Evolutionary conservation across 2,888 invertebrate species (phyloP).

Genomic region (Drosophila diplacantha): DNA sequence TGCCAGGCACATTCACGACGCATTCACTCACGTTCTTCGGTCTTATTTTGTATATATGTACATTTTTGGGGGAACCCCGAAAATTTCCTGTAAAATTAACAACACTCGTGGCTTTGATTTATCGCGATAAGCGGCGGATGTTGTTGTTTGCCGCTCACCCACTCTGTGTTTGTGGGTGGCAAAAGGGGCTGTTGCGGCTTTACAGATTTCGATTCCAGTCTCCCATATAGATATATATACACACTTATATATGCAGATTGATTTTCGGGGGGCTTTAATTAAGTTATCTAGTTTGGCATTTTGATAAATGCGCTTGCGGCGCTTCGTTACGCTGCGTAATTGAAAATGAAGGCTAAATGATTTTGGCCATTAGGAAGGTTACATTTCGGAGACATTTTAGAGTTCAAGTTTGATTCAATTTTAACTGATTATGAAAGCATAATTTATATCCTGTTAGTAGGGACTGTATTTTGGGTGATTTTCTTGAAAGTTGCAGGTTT

Average conservation of each 20-base stretch:
- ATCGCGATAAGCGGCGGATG: conserved; percentile 69
- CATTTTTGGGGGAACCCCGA: conserved; percentile 9
- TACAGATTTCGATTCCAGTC: conserved; percentile 40
- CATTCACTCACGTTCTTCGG: conserved; percentile 40
- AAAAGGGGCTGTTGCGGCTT: conserved; percentile 19
- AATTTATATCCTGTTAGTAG: not conserved
- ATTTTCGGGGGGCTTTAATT: conserved; percentile 53
- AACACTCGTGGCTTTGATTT: conserved; percentile 72
- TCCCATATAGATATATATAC: conserved; percentile 15
- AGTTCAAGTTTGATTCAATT: not conserved
- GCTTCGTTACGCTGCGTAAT: conserved; percentile 33
- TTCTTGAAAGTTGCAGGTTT: not conserved
- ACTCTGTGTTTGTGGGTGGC: conserved; percentile 34
- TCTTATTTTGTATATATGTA: conserved; percentile 31
- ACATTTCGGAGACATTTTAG: not conserved
- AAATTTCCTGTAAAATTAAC: conserved; percentile 70
- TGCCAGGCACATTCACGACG: conserved; percentile 25
- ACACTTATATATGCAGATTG: conserved; percentile 57
- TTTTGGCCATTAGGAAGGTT: conserved; percentile 30
- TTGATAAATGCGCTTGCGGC: conserved; percentile 33
- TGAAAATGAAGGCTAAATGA: conserved; percentile 38
- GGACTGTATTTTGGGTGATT: not conserved
- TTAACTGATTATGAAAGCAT: not conserved
- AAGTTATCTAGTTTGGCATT: conserved; percentile 54
- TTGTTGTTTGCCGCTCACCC: conserved; percentile 34